These are phyloP conservation scores for Dipodomys stephensi DNA, from an alignment of 2,113 vertebrate species.

Conservation along the genomic window DNA sequence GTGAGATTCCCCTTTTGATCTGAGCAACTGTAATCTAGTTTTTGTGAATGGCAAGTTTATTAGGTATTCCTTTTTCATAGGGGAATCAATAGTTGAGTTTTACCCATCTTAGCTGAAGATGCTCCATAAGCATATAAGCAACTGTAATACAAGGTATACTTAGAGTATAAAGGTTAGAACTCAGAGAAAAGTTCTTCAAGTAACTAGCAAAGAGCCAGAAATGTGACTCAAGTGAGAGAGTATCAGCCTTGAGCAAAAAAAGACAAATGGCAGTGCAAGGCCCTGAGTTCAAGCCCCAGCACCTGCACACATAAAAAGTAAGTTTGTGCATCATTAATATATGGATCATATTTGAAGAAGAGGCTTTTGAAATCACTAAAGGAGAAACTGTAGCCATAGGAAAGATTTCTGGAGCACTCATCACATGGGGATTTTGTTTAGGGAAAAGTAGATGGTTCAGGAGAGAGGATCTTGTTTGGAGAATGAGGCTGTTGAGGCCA, in stretches of 20 bases:
- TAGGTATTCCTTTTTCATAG: background rate
- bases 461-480: background rate
- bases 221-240: too few species aligned
- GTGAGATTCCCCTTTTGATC: background rate
- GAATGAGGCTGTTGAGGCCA: background rate
- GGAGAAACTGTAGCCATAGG: background rate
- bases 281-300: too few species aligned
- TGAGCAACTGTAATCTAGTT: background rate
- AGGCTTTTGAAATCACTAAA: background rate
- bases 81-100: background rate
- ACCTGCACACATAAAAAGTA: background rate
- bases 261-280: too few species aligned
- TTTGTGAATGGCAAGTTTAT: background rate
- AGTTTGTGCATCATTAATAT: background rate
- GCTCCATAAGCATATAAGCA: background rate
- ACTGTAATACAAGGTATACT: background rate
- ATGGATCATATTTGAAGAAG: slow-evolving; percentile 10
- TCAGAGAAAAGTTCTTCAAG: background rate
- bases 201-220: too few species aligned
- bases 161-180: background rate
- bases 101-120: background rate
- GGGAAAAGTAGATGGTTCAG: background rate
- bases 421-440: slow-evolving; percentile 6
- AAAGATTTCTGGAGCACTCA: background rate
- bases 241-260: too few species aligned